These are phyloP conservation scores for Conomelus anceps DNA, from an alignment of 2,888 invertebrate species.

Conservation along the genomic window DNA sequence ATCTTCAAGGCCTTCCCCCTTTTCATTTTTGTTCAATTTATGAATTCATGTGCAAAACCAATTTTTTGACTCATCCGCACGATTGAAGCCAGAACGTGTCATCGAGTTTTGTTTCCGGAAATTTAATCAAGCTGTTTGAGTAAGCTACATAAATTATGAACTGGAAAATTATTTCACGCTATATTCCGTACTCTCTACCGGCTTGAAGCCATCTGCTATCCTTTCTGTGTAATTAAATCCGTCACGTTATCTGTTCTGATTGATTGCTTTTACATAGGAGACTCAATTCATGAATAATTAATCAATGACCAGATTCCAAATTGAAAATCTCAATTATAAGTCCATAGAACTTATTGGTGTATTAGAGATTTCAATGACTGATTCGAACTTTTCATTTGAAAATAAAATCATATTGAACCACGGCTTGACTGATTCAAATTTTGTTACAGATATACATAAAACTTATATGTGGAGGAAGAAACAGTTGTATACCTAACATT, in stretches of 20 bases:
- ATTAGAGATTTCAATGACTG: background rate
- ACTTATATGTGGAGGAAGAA: no score
- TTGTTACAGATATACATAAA: no score
- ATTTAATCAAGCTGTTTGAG: background rate
- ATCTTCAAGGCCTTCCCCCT: background rate
- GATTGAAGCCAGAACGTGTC: background rate
- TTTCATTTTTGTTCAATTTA: background rate
- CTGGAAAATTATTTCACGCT: background rate
- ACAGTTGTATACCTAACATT: no score
- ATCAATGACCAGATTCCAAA: background rate
- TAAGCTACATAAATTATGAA: background rate
- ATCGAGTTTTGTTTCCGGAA: background rate
- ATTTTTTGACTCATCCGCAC: background rate
- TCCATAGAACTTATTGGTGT: background rate
- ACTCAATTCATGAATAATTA: background rate
- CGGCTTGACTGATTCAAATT: no score
- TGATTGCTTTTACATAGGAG: background rate
- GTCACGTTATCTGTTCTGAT: background rate
- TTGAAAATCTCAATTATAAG: background rate
- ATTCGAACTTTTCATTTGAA: background rate
- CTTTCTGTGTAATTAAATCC: background rate
- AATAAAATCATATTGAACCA: no score
- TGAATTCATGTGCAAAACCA: background rate
- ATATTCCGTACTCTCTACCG: background rate
- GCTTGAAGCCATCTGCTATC: background rate